Evolutionary conservation across 2,113 vertebrate species (phyloP).

Genomic region (Notarius quadriscutis): DNA sequence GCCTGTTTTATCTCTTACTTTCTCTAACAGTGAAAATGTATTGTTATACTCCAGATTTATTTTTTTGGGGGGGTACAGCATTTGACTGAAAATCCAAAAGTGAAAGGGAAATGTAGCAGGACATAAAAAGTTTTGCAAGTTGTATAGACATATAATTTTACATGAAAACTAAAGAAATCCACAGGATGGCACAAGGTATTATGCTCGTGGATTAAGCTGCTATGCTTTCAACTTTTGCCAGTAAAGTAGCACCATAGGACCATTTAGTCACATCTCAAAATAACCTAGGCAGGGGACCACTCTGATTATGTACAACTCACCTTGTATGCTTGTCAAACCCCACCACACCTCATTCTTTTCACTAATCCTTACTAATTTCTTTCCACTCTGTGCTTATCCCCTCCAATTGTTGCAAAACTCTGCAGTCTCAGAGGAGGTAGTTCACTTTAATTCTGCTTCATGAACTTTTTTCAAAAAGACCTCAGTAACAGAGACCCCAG

Average conservation of each 20-base stretch:
- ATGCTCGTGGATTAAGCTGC: not conserved
- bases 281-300: slow-evolving; percentile 64
- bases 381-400: slow-evolving; percentile 43
- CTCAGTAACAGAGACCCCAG: slow-evolving; percentile 71
- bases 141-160: not conserved
- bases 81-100: not conserved
- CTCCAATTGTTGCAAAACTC: slow-evolving; percentile 53
- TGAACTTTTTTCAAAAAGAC: slow-evolving; percentile 77
- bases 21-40: not conserved
- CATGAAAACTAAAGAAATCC: not conserved
- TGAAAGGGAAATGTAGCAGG: not conserved
- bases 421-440: slow-evolving; percentile 66
- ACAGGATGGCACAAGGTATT: not conserved
- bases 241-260: slow-evolving; percentile 12
- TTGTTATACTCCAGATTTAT: not conserved
- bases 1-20: not conserved
- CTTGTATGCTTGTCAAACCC: slow-evolving; percentile 49
- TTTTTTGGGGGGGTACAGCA: not conserved
- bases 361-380: slow-evolving; percentile 27
- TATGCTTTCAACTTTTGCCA: not conserved
- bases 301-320: slow-evolving; percentile 68
- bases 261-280: slow-evolving; percentile 73
- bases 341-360: slow-evolving; percentile 27
- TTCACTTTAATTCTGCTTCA: slow-evolving; percentile 84
- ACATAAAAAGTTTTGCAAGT: not conserved